These are phyloP conservation scores for Drymodes brunneopygia DNA, from an alignment of 2,113 vertebrate genomes.

Conservation along the genomic window DNA sequence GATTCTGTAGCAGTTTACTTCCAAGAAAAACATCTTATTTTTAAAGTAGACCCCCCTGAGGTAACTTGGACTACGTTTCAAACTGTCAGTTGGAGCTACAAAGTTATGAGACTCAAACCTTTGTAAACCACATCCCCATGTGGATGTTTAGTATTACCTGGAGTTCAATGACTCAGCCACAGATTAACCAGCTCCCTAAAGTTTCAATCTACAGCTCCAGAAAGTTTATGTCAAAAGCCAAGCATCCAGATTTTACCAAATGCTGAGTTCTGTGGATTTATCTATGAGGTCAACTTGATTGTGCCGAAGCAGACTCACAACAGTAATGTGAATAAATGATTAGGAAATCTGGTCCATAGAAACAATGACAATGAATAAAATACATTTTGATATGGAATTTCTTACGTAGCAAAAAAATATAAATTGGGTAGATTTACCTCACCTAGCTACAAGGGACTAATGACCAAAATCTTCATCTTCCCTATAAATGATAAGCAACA, in stretches of 20 bases:
- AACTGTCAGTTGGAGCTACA: neutral
- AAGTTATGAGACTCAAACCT: neutral
- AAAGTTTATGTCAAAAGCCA: neutral
- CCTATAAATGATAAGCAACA: neutral
- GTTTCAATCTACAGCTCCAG: neutral
- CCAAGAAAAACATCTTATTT: neutral
- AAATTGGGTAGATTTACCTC: neutral
- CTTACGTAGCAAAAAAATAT: neutral
- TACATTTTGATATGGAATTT: neutral
- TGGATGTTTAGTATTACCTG: neutral
- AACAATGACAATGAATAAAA: neutral
- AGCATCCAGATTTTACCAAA: neutral
- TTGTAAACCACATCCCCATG: neutral
- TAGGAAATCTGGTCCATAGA: neutral
- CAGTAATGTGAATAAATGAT: neutral
- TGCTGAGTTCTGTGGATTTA: neutral
- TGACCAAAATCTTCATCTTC: neutral
- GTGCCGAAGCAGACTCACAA: neutral
- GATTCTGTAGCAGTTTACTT: neutral
- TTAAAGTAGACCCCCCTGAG: neutral
- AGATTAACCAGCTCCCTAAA: neutral
- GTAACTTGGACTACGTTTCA: neutral
- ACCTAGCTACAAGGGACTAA: neutral
- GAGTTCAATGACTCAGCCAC: neutral
- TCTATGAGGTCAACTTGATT: neutral